phyloP scores from a whole-genome alignment of 2,797 vertebrate genomes.

The Coracias cyanogaster region DNA sequence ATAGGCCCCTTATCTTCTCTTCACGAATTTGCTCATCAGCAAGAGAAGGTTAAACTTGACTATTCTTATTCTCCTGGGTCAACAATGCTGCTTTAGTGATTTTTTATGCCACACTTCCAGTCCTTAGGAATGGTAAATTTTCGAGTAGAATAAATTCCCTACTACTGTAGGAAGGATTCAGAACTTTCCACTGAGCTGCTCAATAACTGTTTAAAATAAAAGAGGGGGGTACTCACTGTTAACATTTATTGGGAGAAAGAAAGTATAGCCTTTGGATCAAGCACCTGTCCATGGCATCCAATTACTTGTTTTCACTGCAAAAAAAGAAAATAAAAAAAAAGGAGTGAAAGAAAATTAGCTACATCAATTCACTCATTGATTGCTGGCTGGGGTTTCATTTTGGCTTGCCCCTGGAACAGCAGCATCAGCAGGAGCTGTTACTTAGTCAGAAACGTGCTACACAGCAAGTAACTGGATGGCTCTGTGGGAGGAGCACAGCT shows the following conservation, averaged over 20 bases:
- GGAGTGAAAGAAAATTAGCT: conserved; percentile 51
- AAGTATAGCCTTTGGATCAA: not conserved
- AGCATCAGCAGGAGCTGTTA: not conserved
- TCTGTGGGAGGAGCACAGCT: not conserved
- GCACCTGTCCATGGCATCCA: not conserved
- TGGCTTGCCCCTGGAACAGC: conserved; percentile 17
- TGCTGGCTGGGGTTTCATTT: conserved; percentile 31
- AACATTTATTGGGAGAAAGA: not conserved
- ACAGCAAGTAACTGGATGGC: not conserved
- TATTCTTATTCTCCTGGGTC: not conserved
- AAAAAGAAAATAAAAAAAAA: not conserved
- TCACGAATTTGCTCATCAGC: not conserved
- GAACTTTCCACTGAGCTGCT: not conserved
- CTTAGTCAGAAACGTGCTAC: not conserved
- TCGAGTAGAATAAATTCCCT: conserved; percentile 5
- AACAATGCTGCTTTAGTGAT: not conserved
- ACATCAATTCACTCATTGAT: conserved; percentile 8
- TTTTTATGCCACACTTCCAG: not conserved
- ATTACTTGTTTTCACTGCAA: conserved; percentile 22
- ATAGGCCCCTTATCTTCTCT: not conserved
- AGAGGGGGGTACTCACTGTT: not conserved
- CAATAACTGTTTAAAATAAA: not conserved
- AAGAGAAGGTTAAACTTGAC: not conserved
- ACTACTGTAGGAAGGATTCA: not conserved
- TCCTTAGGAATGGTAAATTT: not conserved